Conservation (phyloP, 2,888 invertebrate genomes). For the Pollenia amentaria region DNA sequence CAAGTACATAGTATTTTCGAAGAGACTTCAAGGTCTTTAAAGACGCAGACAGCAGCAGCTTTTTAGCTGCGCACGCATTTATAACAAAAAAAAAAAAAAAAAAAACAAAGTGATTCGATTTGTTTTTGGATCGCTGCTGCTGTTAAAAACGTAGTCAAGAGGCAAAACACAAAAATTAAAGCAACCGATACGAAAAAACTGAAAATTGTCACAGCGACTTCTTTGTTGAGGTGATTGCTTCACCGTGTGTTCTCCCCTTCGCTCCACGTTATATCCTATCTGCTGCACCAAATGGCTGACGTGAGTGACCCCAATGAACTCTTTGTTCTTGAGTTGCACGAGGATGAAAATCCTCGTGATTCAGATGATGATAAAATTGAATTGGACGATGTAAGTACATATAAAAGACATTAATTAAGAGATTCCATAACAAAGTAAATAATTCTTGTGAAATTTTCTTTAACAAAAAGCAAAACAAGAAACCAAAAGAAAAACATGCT, state of each 20-base stretch:
- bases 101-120: slow-evolving; percentile 48
- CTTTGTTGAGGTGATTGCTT: slow-evolving; percentile 64
- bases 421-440: slow-evolving; percentile 15
- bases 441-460: not conserved
- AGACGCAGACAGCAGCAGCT: slow-evolving; percentile 57
- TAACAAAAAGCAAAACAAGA: not conserved
- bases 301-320: slow-evolving; percentile 87
- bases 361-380: slow-evolving; percentile 94
- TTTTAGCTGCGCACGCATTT: slow-evolving; percentile 72
- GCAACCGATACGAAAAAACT: slow-evolving; percentile 39
- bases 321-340: slow-evolving; percentile 96
- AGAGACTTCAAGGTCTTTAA: slow-evolving; percentile 68
- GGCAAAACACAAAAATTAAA: slow-evolving; percentile 33
- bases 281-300: slow-evolving; percentile 80
- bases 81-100: not conserved
- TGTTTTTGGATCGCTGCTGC: slow-evolving; percentile 57
- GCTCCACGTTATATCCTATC: slow-evolving; percentile 26
- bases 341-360: slow-evolving; percentile 90
- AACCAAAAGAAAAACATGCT: slow-evolving; percentile 43
- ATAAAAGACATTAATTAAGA: not conserved
- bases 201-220: slow-evolving; percentile 54
- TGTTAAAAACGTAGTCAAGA: slow-evolving; percentile 30
- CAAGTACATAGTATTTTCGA: slow-evolving; percentile 50
- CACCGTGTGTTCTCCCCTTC: slow-evolving; percentile 47
- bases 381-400: slow-evolving; percentile 90